Evolutionary conservation across 2,113 vertebrate genomes (phyloP).

Genomic region (Meriones unguiculatus): DNA sequence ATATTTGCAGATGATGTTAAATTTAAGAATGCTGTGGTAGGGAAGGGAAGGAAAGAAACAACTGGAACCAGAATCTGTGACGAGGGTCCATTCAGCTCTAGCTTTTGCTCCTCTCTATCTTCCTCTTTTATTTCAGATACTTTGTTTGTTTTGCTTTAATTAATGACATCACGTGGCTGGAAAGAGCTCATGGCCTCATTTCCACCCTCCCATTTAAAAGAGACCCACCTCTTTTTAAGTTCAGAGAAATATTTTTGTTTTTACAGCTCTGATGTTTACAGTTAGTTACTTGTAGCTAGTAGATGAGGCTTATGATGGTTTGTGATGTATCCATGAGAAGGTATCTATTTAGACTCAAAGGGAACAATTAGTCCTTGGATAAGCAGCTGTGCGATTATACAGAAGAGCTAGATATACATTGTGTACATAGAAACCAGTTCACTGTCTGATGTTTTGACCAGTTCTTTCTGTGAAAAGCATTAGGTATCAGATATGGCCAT

Average conservation of each 20-base stretch:
- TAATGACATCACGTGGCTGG: background rate
- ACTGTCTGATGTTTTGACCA: background rate
- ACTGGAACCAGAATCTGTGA: background rate
- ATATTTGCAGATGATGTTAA: background rate
- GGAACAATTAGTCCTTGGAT: background rate
- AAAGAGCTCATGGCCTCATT: background rate
- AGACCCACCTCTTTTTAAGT: background rate
- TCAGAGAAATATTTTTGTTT: background rate
- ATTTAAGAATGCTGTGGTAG: background rate
- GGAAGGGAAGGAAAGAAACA: background rate
- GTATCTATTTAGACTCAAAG: background rate
- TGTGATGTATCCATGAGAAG: background rate
- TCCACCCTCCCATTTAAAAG: background rate
- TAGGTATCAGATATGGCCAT: background rate
- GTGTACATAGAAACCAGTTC: background rate
- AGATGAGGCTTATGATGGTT: background rate
- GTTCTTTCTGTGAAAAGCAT: background rate
- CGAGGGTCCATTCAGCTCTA: background rate
- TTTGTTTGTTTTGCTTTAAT: background rate
- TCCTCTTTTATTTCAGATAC: background rate
- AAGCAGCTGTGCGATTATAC: background rate
- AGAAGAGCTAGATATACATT: background rate
- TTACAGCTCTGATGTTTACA: background rate
- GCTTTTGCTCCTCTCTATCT: background rate
- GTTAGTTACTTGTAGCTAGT: constrained; percentile 23